Conservation (phyloP, 2,888 invertebrate genomes). For the Epistrophella euchroma region DNA sequence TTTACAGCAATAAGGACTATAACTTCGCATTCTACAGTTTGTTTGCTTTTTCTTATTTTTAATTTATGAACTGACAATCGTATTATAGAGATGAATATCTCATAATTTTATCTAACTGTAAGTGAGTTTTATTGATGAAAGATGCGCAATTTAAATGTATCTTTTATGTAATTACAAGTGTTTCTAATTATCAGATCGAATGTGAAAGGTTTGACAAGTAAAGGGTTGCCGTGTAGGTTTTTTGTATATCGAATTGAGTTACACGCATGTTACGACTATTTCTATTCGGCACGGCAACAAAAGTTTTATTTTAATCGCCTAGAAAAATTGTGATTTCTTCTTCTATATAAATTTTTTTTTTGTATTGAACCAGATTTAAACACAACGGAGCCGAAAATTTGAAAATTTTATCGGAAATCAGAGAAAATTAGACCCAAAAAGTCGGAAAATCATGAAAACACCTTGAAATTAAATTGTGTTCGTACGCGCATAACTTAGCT, state of each 20-base stretch:
- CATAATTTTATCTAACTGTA: conserved; percentile 28
- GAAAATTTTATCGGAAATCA: too few relatives aligned
- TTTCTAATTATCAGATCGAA: conserved; percentile 42
- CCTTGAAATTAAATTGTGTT: too few relatives aligned
- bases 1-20: conserved; percentile 28
- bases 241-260: not conserved
- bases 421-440: too few relatives aligned
- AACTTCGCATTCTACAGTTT: conserved; percentile 5
- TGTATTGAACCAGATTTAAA: too few relatives aligned
- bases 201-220: conserved; percentile 10
- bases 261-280: not conserved
- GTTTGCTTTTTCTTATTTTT: not conserved
- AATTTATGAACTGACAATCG: conserved; percentile 27
- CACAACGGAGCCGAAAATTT: too few relatives aligned
- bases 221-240: conserved; percentile 17
- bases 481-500: too few relatives aligned
- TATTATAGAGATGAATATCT: conserved; percentile 8
- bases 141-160: conserved; percentile 48
- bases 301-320: not conserved
- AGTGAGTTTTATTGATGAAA: conserved; percentile 46
- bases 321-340: not conserved
- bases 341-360: too few relatives aligned
- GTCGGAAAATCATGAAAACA: too few relatives aligned
- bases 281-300: not conserved
- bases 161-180: conserved; percentile 45